A percentile compares a stretch with the other conserved stretches of the same genome.
Evolutionary conservation across 2,113 vertebrate species (phyloP).

Genomic region (Mugil cephalus): DNA sequence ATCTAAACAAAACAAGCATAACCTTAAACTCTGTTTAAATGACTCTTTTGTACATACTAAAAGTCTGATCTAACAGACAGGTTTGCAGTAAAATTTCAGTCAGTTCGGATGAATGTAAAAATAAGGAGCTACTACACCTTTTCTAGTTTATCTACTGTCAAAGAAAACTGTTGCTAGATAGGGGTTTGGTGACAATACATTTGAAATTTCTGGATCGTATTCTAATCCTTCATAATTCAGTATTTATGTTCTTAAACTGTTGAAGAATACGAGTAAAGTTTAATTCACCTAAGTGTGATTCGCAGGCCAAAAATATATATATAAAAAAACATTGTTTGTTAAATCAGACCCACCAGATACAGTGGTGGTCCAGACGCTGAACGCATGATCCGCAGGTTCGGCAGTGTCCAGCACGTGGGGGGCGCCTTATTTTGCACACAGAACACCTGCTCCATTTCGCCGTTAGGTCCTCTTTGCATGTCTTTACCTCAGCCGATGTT

Average conservation of each 20-base stretch:
- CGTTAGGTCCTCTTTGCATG: background rate
- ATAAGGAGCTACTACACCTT: too few relatives aligned
- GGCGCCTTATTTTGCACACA: constrained; percentile 88
- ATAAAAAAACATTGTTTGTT: background rate
- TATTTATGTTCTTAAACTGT: background rate
- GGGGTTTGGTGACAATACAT: too few relatives aligned
- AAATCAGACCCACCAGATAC: constrained; percentile 91
- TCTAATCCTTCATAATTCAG: background rate
- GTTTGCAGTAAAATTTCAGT: too few relatives aligned
- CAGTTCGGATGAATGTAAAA: too few relatives aligned
- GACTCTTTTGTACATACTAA: too few relatives aligned
- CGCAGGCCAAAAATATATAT: background rate
- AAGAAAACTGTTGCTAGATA: too few relatives aligned
- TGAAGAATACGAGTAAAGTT: too few relatives aligned
- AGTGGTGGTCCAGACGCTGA: constrained; percentile 95
- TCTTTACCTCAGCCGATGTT: constrained; percentile 6
- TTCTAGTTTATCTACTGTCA: too few relatives aligned
- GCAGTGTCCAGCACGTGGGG: constrained; percentile 94
- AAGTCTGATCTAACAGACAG: too few relatives aligned
- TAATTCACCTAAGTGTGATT: background rate
- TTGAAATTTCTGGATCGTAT: too few relatives aligned
- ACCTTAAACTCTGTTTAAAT: too few relatives aligned
- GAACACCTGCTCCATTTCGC: constrained; percentile 76
- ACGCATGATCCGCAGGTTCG: constrained; percentile 92
- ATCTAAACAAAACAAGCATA: too few relatives aligned